phyloP scores from a whole-genome alignment of 2,113 vertebrate species.

The Platichthys stellatus region DNA sequence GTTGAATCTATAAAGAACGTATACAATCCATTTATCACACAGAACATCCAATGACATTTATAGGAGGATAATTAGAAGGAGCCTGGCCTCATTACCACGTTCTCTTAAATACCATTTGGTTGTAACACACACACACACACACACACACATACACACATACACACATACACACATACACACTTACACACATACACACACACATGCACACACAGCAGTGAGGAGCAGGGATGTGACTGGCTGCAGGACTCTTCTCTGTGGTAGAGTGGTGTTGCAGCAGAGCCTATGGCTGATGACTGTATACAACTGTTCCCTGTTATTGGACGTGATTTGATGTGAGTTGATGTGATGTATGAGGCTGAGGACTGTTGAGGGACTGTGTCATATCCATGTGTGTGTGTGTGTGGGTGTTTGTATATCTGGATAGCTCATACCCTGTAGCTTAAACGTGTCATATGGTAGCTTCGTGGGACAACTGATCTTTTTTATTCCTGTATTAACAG shows the following conservation, averaged over 20 bases:
- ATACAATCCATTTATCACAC: slow-evolving; percentile 41
- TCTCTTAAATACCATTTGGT: slow-evolving; percentile 57
- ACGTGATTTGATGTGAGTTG: slow-evolving; percentile 41
- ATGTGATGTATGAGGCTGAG: slow-evolving; percentile 45
- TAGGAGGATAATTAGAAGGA: slow-evolving; percentile 52
- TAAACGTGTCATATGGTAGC: slow-evolving; percentile 15
- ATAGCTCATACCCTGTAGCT: slow-evolving; percentile 29
- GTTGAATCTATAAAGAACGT: slow-evolving; percentile 4
- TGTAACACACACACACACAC: slow-evolving; percentile 21
- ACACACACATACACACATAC: neutral
- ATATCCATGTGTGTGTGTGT: slow-evolving; percentile 6
- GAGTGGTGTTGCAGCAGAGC: slow-evolving; percentile 31
- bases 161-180: slow-evolving; percentile 8
- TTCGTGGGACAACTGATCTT: slow-evolving; percentile 11
- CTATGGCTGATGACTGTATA: slow-evolving; percentile 21
- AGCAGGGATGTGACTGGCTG: slow-evolving; percentile 9
- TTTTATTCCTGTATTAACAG: neutral
- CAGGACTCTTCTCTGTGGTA: neutral
- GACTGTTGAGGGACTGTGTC: slow-evolving; percentile 36
- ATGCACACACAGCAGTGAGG: neutral
- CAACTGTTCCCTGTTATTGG: slow-evolving; percentile 45
- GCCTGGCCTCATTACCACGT: slow-evolving; percentile 42
- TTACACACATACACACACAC: neutral
- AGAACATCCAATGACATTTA: slow-evolving; percentile 42
- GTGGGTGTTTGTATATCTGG: neutral